Conservation (phyloP, 2,888 invertebrate genomes). For the Horisme vitalbata region DNA sequence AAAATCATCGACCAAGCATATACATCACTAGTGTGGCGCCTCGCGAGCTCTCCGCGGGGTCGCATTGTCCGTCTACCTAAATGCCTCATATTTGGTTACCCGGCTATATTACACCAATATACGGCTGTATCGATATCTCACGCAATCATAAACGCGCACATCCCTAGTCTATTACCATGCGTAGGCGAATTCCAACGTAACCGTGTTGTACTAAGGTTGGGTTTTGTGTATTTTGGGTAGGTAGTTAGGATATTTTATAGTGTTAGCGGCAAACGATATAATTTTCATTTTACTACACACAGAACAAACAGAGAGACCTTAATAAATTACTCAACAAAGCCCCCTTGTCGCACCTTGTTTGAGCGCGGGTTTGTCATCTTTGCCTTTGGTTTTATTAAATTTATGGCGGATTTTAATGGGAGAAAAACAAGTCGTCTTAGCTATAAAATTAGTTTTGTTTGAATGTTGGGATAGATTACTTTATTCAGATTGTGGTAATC, state of each 20-base stretch:
- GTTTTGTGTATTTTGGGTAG: slow-evolving; percentile 26
- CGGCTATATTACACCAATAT: slow-evolving; percentile 69
- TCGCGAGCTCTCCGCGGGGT: slow-evolving; percentile 67
- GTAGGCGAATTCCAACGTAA: slow-evolving; percentile 34
- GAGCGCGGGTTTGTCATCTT: slow-evolving; percentile 68
- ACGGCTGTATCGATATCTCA: slow-evolving; percentile 67
- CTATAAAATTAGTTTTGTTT: slow-evolving; percentile 23
- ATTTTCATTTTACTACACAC: slow-evolving; percentile 76
- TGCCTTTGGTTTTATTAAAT: slow-evolving; percentile 46
- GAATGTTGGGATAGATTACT: neutral
- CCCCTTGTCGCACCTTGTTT: slow-evolving; percentile 74
- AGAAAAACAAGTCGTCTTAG: slow-evolving; percentile 24
- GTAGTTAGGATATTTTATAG: slow-evolving; percentile 35
- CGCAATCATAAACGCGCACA: slow-evolving; percentile 34
- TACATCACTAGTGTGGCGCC: slow-evolving; percentile 68
- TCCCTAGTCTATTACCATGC: slow-evolving; percentile 39
- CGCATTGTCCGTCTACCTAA: slow-evolving; percentile 73
- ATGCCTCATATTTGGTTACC: slow-evolving; percentile 81
- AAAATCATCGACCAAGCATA: slow-evolving; percentile 6
- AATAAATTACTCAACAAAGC: slow-evolving; percentile 76
- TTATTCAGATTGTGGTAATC: neutral
- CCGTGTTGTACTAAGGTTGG: slow-evolving; percentile 35
- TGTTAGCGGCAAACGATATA: slow-evolving; percentile 52
- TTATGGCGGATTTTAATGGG: slow-evolving; percentile 44
- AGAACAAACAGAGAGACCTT: slow-evolving; percentile 64